Percentiles rank a stretch among this genome's conserved stretches.
Evolutionary conservation across 2,113 vertebrate genomes (phyloP).

Genomic region (Gulo gulo): DNA sequence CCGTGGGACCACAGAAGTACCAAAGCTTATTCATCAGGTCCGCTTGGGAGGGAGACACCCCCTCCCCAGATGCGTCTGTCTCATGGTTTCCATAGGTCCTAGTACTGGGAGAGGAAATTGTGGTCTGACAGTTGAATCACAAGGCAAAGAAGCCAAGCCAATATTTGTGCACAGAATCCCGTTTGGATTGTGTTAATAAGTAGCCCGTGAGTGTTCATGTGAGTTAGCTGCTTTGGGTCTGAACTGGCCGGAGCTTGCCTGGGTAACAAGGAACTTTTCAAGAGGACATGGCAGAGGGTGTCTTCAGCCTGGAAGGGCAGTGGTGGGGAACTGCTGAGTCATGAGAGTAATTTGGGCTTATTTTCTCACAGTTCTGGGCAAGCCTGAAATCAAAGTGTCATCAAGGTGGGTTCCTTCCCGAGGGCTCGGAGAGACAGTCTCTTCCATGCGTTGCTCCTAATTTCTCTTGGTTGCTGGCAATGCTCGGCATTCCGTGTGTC

Average conservation of each 20-base stretch:
- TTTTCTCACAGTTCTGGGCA: background rate
- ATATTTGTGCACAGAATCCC: background rate
- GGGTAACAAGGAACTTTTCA: background rate
- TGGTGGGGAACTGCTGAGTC: background rate
- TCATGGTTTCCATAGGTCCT: background rate
- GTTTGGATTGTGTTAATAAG: background rate
- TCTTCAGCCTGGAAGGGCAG: background rate
- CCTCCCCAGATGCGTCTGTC: background rate
- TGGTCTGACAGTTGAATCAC: background rate
- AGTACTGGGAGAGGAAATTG: background rate
- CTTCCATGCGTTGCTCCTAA: background rate
- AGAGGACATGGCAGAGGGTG: background rate
- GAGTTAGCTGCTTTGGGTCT: background rate
- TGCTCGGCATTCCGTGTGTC: background rate
- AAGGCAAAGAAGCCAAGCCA: background rate
- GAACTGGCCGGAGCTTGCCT: background rate
- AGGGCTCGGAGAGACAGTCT: background rate
- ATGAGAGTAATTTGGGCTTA: background rate
- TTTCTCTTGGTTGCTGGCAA: background rate
- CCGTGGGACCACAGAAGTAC: background rate
- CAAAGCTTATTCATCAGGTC: background rate
- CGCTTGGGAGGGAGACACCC: background rate
- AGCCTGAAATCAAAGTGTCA: background rate
- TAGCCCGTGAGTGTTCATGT: background rate
- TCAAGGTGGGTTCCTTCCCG: background rate